phyloP scores from a whole-genome alignment of 2,797 vertebrate species.

The Scomberomorus guttatus region DNA sequence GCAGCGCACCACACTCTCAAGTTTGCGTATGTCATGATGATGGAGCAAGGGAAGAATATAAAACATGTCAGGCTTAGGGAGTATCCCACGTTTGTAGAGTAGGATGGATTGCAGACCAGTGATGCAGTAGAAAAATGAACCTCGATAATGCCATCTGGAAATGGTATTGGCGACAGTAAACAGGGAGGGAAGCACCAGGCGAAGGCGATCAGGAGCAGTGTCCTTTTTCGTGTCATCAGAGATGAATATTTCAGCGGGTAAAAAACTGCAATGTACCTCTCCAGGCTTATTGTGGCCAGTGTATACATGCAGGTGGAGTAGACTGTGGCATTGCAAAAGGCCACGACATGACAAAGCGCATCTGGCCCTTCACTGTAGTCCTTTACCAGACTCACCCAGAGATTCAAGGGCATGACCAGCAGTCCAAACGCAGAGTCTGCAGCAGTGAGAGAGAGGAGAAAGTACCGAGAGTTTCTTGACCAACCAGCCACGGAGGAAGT shows the following conservation, averaged over 20 bases:
- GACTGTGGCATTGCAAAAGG: constrained; percentile 87
- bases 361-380: constrained; percentile 83
- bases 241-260: constrained; percentile 86
- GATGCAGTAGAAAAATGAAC: constrained; percentile 90
- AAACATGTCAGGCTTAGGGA: constrained; percentile 85
- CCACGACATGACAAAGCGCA: constrained; percentile 86
- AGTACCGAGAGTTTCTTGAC: constrained; percentile 88
- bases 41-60: constrained; percentile 90
- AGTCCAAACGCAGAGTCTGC: constrained; percentile 88
- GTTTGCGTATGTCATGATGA: constrained; percentile 88
- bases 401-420: constrained; percentile 89
- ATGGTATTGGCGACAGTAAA: constrained; percentile 84
- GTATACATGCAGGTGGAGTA: constrained; percentile 91
- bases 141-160: constrained; percentile 85
- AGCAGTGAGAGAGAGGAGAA: constrained; percentile 87
- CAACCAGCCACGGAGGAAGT: constrained; percentile 89
- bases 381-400: constrained; percentile 85
- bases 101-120: constrained; percentile 89
- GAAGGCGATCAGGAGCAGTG: constrained; percentile 84
- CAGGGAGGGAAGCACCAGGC: constrained; percentile 88
- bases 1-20: constrained; percentile 89
- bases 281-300: constrained; percentile 86
- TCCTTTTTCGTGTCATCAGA: constrained; percentile 84
- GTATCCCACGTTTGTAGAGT: constrained; percentile 87
- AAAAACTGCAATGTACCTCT: constrained; percentile 88